Evolutionary conservation across 35 echinoderm and acorn worm species (phyloP).

Genomic region (Apostichopus parvimensis): DNA sequence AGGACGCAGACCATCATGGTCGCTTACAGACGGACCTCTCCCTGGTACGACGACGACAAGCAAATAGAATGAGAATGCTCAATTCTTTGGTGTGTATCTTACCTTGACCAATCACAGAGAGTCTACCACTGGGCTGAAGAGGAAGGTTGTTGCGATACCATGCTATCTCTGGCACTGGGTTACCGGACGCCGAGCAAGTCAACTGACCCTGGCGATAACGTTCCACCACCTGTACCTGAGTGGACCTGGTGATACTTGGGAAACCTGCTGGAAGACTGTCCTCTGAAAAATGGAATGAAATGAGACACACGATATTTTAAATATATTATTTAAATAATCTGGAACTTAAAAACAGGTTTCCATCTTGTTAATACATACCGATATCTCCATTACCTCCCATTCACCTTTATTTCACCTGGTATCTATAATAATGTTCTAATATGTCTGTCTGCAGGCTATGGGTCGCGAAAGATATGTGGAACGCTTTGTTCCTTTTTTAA

Average conservation of each 20-base stretch:
- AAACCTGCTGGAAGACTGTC: slow-evolving; percentile 70
- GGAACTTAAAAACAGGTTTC: neutral
- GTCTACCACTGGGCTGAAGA: slow-evolving; percentile 52
- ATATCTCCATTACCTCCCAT: too few relatives aligned
- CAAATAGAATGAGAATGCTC: too few relatives aligned
- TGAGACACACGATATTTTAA: neutral
- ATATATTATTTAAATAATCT: too few relatives aligned
- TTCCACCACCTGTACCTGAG: slow-evolving; percentile 56
- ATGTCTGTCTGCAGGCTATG: too few relatives aligned
- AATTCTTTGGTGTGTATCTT: neutral
- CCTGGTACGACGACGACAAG: too few relatives aligned
- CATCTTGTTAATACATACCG: neutral
- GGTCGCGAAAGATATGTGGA: too few relatives aligned
- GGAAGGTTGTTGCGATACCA: slow-evolving; percentile 75
- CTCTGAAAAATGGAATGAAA: slow-evolving; percentile 52
- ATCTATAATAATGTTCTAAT: too few relatives aligned
- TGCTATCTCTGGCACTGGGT: slow-evolving; percentile 76
- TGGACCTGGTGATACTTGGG: slow-evolving; percentile 50
- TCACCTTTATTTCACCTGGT: too few relatives aligned
- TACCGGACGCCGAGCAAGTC: slow-evolving; percentile 64
- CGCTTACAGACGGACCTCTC: too few relatives aligned
- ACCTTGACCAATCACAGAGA: slow-evolving; percentile 41
- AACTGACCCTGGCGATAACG: slow-evolving; percentile 61
- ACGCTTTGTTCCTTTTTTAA: too few relatives aligned
- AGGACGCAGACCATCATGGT: too few relatives aligned